These are phyloP conservation scores for Salminus brasiliensis DNA, from an alignment of 2,113 vertebrate genomes.

Conservation along the genomic window DNA sequence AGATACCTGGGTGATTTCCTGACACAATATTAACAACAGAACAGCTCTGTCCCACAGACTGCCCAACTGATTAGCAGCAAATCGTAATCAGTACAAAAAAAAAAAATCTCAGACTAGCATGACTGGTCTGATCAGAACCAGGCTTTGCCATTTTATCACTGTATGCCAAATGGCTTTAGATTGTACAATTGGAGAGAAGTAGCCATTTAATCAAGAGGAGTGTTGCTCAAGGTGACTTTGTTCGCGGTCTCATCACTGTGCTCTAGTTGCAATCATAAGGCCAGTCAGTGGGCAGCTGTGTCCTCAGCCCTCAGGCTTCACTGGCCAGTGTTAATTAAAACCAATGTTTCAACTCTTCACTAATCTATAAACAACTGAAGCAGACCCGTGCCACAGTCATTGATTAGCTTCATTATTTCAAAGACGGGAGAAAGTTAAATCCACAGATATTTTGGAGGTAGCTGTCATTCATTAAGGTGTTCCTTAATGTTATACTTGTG, in stretches of 20 bases:
- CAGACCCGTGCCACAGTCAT: constrained; percentile 64
- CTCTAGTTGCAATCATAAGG: constrained; percentile 32
- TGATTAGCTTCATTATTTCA: constrained; percentile 66
- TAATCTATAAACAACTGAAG: constrained; percentile 73
- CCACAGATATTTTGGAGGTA: constrained; percentile 60
- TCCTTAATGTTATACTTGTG: too few relatives aligned
- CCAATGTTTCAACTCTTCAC: constrained; percentile 68
- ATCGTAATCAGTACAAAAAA: too few relatives aligned
- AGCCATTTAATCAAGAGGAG: constrained; percentile 8
- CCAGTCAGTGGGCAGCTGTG: constrained; percentile 7
- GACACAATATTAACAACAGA: too few relatives aligned
- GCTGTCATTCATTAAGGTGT: background rate
- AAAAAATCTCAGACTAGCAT: too few relatives aligned
- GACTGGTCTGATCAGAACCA: background rate
- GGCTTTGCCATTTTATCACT: background rate
- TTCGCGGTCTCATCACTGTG: constrained; percentile 1
- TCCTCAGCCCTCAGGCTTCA: constrained; percentile 49
- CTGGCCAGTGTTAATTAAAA: constrained; percentile 68
- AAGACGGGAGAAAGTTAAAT: constrained; percentile 59
- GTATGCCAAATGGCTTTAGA: background rate
- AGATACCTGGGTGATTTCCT: too few relatives aligned
- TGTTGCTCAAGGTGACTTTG: constrained; percentile 50
- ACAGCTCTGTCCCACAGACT: too few relatives aligned
- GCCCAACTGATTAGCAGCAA: too few relatives aligned
- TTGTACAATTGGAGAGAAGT: background rate